Evolutionary conservation across 2,113 vertebrate species (phyloP).

Genomic region (Felis chaus): DNA sequence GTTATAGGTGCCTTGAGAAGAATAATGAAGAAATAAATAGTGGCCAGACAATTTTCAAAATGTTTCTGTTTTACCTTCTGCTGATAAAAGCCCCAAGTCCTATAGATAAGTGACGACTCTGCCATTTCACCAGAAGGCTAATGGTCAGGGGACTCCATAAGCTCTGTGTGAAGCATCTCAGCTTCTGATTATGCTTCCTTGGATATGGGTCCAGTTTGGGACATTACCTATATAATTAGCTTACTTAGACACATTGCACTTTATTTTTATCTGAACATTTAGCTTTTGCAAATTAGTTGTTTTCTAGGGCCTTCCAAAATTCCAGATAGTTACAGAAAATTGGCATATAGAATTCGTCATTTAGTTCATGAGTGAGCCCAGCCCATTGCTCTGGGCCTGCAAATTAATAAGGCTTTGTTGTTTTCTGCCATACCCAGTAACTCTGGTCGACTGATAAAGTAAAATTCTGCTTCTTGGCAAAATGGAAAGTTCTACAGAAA

Average conservation of each 20-base stretch:
- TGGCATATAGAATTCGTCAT: not conserved
- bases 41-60: not conserved
- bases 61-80: not conserved
- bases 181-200: not conserved
- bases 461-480: not conserved
- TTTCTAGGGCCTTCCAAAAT: not conserved
- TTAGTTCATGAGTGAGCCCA: not conserved
- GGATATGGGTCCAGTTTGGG: not conserved
- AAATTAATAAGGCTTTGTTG: not conserved
- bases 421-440: not conserved
- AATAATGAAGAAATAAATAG: slow-evolving; percentile 47
- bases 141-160: not conserved
- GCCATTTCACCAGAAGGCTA: not conserved
- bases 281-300: not conserved
- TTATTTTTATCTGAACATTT: not conserved
- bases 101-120: not conserved
- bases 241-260: not conserved
- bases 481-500: not conserved
- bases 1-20: slow-evolving; percentile 26
- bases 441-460: not conserved
- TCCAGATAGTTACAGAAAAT: not conserved
- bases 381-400: not conserved
- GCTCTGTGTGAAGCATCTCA: not conserved
- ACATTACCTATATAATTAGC: not conserved
- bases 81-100: accelerated